phyloP scores from a whole-genome alignment of 2,888 invertebrate species.

The Diarsia mendica region DNA sequence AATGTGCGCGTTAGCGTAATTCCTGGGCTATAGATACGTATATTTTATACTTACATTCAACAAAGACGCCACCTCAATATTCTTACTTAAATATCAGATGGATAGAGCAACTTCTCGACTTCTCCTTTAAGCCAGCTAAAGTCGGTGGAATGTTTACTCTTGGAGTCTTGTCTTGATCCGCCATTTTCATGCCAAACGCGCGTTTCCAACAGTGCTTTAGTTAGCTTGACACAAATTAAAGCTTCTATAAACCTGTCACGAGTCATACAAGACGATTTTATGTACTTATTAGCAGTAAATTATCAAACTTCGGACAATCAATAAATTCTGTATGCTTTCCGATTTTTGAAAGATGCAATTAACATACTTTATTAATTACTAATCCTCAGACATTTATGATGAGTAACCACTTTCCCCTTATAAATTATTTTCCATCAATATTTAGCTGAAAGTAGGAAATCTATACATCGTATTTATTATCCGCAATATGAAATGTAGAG shows the following conservation, averaged over 20 bases:
- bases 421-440: slow-evolving; percentile 12
- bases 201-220: slow-evolving; percentile 16
- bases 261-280: slow-evolving; percentile 23
- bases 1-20: slow-evolving; percentile 51
- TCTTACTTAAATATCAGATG: background rate
- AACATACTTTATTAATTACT: slow-evolving; percentile 15
- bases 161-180: background rate
- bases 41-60: background rate
- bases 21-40: slow-evolving; percentile 21
- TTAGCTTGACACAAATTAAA: slow-evolving; percentile 30
- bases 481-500: slow-evolving; percentile 16
- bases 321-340: slow-evolving; percentile 7
- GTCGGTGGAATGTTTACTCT: background rate
- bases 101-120: background rate
- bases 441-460: slow-evolving; percentile 17
- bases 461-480: slow-evolving; percentile 12
- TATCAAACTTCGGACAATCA: background rate
- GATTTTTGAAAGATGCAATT: slow-evolving; percentile 7
- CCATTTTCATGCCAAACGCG: slow-evolving; percentile 10
- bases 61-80: background rate
- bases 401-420: slow-evolving; percentile 12
- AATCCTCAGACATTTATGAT: background rate
- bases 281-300: background rate
- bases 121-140: background rate
- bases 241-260: slow-evolving; percentile 23